phyloP scores from a whole-genome alignment of 2,888 invertebrate species.

The Auanema sp. region DNA sequence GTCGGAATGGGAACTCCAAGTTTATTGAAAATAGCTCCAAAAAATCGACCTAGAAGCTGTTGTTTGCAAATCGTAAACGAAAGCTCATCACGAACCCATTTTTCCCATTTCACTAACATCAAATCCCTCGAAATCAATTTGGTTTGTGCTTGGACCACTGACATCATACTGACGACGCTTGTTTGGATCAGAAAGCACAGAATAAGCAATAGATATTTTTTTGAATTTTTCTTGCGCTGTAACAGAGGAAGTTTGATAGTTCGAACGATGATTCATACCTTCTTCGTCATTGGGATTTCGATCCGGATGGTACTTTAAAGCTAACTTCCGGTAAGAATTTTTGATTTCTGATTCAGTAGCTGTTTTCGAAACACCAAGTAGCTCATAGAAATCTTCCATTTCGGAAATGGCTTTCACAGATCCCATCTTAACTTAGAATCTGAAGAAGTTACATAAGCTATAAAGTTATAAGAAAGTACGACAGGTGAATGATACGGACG shows the following conservation, averaged over 20 bases:
- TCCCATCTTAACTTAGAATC: constrained; percentile 1
- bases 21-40: constrained; percentile 63
- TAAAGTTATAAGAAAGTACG: background rate
- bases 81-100: constrained; percentile 41
- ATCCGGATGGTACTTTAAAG: constrained; percentile 59
- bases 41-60: constrained; percentile 53
- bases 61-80: background rate
- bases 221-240: constrained; percentile 63
- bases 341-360: constrained; percentile 63
- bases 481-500: background rate
- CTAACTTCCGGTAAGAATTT: constrained; percentile 61
- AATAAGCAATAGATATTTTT: constrained; percentile 63
- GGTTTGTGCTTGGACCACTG: constrained; percentile 56
- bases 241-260: constrained; percentile 12
- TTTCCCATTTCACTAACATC: constrained; percentile 63
- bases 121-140: constrained; percentile 62
- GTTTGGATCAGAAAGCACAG: constrained; percentile 63
- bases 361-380: constrained; percentile 61
- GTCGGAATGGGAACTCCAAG: constrained; percentile 65
- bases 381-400: constrained; percentile 58
- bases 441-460: background rate
- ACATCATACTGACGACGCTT: constrained; percentile 64
- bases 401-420: background rate
- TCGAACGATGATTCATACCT: constrained; percentile 30
- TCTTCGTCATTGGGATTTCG: constrained; percentile 59